Evolutionary conservation across 2,888 invertebrate genomes (phyloP).

Genomic region (Adelphocoris suturalis): DNA sequence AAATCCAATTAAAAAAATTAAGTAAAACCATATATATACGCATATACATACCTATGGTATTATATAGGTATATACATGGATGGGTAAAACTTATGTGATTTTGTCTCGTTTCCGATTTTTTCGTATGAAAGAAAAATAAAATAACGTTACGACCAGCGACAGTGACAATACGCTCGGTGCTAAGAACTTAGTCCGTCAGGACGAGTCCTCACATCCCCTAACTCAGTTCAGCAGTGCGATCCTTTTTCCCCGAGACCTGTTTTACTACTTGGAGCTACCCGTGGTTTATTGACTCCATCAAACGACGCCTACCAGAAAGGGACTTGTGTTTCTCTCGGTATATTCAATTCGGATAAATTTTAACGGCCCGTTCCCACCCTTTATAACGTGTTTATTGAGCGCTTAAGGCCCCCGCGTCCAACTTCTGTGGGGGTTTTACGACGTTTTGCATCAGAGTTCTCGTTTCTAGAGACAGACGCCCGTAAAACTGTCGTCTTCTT

Average conservation of each 20-base stretch:
- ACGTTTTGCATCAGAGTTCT: slow-evolving; percentile 56
- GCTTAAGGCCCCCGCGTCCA: slow-evolving; percentile 47
- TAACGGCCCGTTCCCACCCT: slow-evolving; percentile 57
- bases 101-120: no score
- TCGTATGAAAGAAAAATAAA: no score
- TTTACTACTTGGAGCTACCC: slow-evolving; percentile 43
- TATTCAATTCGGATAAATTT: slow-evolving; percentile 70
- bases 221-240: slow-evolving; percentile 56
- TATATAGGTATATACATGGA: no score
- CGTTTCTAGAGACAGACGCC: slow-evolving; percentile 60
- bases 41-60: no score
- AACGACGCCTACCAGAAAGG: slow-evolving; percentile 60
- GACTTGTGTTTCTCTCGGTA: slow-evolving; percentile 65
- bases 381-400: slow-evolving; percentile 70
- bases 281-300: slow-evolving; percentile 69
- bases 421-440: slow-evolving; percentile 35
- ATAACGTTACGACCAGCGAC: no score
- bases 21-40: no score
- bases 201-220: neutral
- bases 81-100: no score
- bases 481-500: slow-evolving; percentile 62
- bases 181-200: no score
- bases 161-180: no score
- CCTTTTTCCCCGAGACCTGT: neutral
- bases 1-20: no score